These are phyloP conservation scores for Pedicia rivosa DNA, from an alignment of 2,888 invertebrate species.

Conservation along the genomic window DNA sequence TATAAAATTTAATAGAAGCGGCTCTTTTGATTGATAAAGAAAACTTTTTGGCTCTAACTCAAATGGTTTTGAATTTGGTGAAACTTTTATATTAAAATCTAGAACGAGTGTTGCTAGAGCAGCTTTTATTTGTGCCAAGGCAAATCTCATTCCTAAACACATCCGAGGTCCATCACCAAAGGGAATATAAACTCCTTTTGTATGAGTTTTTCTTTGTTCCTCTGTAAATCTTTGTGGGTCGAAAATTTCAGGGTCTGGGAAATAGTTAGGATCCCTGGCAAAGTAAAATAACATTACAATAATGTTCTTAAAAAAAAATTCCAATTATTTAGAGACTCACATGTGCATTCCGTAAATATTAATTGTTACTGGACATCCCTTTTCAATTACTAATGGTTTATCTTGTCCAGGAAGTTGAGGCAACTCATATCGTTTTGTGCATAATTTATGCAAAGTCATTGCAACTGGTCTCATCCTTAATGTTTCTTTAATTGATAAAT, in stretches of 20 bases:
- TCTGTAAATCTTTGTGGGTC: slow-evolving; percentile 27
- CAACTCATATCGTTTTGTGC: slow-evolving; percentile 9
- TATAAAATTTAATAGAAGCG: slow-evolving; percentile 5
- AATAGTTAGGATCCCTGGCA: slow-evolving; percentile 21
- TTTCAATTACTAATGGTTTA: slow-evolving; percentile 14
- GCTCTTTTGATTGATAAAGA: slow-evolving; percentile 5
- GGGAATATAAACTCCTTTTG: slow-evolving; percentile 18
- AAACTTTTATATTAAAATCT: slow-evolving; percentile 14
- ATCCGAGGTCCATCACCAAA: slow-evolving; percentile 22
- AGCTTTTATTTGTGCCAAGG: slow-evolving; percentile 15
- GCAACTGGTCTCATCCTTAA: slow-evolving; percentile 17
- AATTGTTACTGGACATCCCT: slow-evolving; percentile 21
- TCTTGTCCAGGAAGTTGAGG: slow-evolving; percentile 3
- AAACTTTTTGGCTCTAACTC: slow-evolving; percentile 15
- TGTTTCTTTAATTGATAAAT: slow-evolving; percentile 24
- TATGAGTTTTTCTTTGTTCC: slow-evolving; percentile 16
- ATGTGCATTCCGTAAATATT: slow-evolving; percentile 23
- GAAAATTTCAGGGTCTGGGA: slow-evolving; percentile 25
- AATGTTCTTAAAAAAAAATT: neutral
- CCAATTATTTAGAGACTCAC: neutral
- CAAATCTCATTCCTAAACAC: slow-evolving; percentile 18
- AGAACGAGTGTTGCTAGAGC: slow-evolving; percentile 13
- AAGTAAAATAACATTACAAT: neutral
- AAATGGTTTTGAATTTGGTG: slow-evolving; percentile 17
- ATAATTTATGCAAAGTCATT: slow-evolving; percentile 10